Conservation (phyloP, 2,113 vertebrate species). For the Halcyon senegalensis region DNA sequence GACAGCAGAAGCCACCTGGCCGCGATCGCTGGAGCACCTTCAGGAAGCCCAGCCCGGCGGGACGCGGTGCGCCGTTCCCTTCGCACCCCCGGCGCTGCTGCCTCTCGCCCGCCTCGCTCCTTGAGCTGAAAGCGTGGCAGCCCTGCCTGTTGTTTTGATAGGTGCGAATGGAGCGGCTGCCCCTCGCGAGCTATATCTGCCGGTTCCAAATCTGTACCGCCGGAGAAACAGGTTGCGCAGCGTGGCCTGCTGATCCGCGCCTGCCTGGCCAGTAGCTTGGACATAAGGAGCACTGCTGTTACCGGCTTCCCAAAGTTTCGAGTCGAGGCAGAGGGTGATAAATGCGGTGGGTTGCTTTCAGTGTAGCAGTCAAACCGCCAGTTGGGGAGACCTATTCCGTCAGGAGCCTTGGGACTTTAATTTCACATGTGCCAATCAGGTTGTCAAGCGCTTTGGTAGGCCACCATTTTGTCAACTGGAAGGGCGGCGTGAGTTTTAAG, state of each 20-base stretch:
- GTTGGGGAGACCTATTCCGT: constrained; percentile 29
- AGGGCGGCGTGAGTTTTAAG: constrained; percentile 27
- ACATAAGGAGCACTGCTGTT: constrained; percentile 57
- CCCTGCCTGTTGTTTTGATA: constrained; percentile 55
- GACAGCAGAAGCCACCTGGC: constrained; percentile 20
- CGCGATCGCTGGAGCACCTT: neutral
- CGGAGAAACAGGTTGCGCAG: constrained; percentile 46
- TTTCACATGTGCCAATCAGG: constrained; percentile 52
- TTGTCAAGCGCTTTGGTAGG: constrained; percentile 47
- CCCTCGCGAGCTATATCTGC: constrained; percentile 39
- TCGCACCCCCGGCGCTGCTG: neutral
- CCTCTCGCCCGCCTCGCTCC: neutral
- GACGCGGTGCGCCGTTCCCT: neutral
- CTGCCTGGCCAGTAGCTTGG: constrained; percentile 57
- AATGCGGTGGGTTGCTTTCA: constrained; percentile 41
- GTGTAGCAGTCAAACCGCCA: constrained; percentile 40
- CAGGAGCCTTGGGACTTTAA: neutral
- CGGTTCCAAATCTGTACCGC: constrained; percentile 49
- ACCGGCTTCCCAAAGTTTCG: neutral
- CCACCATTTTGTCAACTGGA: constrained; percentile 73
- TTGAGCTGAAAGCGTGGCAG: constrained; percentile 6
- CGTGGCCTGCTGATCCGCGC: constrained; percentile 44
- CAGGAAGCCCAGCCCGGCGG: neutral
- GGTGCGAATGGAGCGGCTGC: constrained; percentile 42
- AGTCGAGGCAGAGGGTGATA: constrained; percentile 49